phyloP scores from a whole-genome alignment of 2,113 vertebrate species.

The Malurus cyaneus region DNA sequence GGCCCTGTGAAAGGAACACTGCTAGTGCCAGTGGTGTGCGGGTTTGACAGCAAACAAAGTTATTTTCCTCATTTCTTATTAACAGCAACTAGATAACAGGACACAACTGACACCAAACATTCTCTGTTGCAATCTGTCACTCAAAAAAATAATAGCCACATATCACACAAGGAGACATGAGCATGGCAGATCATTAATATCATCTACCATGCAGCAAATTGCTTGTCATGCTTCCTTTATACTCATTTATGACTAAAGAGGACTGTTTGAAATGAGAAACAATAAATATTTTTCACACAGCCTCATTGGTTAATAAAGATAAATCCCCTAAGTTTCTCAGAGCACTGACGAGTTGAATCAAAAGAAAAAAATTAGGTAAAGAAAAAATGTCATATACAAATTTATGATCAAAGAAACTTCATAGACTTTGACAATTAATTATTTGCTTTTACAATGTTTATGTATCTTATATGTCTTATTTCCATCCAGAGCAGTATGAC shows the following conservation, averaged over 20 bases:
- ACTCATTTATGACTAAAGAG: conserved; percentile 65
- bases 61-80: conserved; percentile 12
- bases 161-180: conserved; percentile 42
- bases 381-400: not conserved
- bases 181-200: conserved; percentile 69
- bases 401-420: not conserved
- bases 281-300: conserved; percentile 54
- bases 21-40: not conserved
- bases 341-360: not conserved
- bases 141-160: conserved; percentile 17
- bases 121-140: conserved; percentile 43
- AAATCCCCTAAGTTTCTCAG: not conserved
- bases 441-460: conserved; percentile 11
- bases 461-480: not conserved
- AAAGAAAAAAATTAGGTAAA: not conserved
- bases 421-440: conserved; percentile 44
- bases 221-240: conserved; percentile 73
- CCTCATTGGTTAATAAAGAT: conserved; percentile 11
- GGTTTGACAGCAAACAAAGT: not conserved
- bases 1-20: not conserved
- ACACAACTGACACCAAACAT: conserved; percentile 11
- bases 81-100: not conserved
- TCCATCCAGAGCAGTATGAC: not conserved
- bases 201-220: conserved; percentile 69
- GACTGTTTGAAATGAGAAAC: conserved; percentile 18